Evolutionary conservation across 2,113 vertebrate genomes (phyloP).

Genomic region (Pteropus alecto): DNA sequence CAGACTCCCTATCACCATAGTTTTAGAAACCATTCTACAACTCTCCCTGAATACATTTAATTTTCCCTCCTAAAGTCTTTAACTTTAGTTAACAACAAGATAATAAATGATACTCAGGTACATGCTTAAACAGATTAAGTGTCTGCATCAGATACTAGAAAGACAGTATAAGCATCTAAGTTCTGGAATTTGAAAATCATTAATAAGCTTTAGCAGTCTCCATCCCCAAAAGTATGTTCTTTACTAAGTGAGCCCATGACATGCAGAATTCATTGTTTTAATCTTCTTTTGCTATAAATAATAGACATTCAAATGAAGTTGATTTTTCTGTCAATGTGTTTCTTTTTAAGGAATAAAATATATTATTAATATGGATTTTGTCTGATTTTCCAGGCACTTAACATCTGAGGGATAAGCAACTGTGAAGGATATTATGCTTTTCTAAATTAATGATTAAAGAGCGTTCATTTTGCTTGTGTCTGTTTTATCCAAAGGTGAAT

Average conservation of each 20-base stretch:
- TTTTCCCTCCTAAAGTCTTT: neutral
- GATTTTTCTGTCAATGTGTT: neutral
- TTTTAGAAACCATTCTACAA: neutral
- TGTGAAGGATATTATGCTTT: neutral
- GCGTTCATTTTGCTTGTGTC: neutral
- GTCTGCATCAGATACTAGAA: neutral
- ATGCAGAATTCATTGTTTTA: conserved; percentile 25
- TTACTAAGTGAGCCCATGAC: neutral
- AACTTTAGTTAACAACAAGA: neutral
- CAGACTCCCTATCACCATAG: conserved; percentile 63
- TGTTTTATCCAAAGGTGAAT: neutral
- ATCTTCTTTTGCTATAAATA: neutral
- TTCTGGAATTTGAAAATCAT: conserved; percentile 9
- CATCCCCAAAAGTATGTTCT: neutral
- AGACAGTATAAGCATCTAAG: neutral
- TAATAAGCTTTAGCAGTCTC: neutral
- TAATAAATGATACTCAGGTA: neutral
- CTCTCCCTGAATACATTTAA: neutral
- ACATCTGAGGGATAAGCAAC: neutral
- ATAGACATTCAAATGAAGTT: conserved; percentile 1
- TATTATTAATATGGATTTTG: neutral
- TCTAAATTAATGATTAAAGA: neutral
- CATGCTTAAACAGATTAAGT: neutral
- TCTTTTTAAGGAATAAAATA: conserved; percentile 24
- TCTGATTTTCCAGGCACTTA: neutral